Conservation (phyloP, 2,888 invertebrate species). For the Fabriciana adippe region DNA sequence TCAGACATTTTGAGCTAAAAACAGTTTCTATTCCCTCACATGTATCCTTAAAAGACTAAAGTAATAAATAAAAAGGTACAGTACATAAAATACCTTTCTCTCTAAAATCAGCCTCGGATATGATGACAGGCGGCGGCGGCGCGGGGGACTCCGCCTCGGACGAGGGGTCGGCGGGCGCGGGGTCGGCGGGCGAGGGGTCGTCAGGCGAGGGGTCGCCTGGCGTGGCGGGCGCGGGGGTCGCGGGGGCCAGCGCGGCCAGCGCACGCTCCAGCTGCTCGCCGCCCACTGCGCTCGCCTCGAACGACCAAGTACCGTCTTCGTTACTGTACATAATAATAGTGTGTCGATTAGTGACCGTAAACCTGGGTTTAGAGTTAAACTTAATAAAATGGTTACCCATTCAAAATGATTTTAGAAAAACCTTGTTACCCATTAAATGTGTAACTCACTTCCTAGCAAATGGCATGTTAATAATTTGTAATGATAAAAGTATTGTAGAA, state of each 20-base stretch:
- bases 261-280: constrained; percentile 55
- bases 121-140: constrained; percentile 66
- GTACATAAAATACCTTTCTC: constrained; percentile 62
- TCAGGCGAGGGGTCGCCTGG: constrained; percentile 35
- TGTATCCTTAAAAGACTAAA: neutral
- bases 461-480: no score
- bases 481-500: no score
- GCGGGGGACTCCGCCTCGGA: constrained; percentile 42
- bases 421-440: no score
- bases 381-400: no score
- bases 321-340: constrained; percentile 42
- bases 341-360: no score
- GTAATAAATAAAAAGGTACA: neutral
- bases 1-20: no score
- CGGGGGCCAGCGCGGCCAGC: constrained; percentile 40
- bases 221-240: neutral
- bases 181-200: neutral
- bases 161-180: neutral
- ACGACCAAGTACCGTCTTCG: constrained; percentile 50
- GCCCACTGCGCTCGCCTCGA: constrained; percentile 54
- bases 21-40: no score
- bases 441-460: no score
- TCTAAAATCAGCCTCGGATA: constrained; percentile 75
- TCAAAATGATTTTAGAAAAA: no score
- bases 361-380: no score